Base-by-base conservation (phyloP, 2,797 vertebrate species). In the Sparidentex hasta region DNA sequence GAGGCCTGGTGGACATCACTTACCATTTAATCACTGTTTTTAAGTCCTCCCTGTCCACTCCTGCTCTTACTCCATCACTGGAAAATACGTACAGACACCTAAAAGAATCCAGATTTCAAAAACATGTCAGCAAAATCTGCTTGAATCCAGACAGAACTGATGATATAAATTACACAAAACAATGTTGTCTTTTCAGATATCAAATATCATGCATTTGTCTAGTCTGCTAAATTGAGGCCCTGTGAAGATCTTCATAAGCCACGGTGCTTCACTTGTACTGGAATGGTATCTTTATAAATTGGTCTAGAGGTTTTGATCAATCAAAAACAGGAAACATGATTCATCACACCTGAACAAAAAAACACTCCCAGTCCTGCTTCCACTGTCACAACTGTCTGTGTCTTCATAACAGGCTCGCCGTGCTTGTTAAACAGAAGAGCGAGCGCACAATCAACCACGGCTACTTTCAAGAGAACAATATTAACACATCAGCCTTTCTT, bases 311-410 rank as follows among this genome's bases (percentile, higher is more conserved):
- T 16, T 66, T 57, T 48, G 23, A 58, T 70, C 54, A 68, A 20
- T 46, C 11, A 54, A 57, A 57, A 16, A 46, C 13, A 43, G 43
- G 9, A 61, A 38, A 61, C 13, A 41, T 12, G 27, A 59, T 50
- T 58, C 9, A 58, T 33, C 47, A 33, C 17, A 23, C 38, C 3
- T 9, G 5, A 61, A 25, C 13, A 57, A n/a, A 78, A 27, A 27
- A 61, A 41, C 33, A 44, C 6, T 54, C 50, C 16, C 41, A 25
- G 16, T 46, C 23, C 33, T 59, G n/a, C 70, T 74, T 61, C 56
- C 76, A 63, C 71, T 62, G 11, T 67, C 61, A 77, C 54, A 48
- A 62, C 58, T 4, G 18, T 70, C 61, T 20, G 2, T 23, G 59
- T 76, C 57, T 46, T 38, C 11, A 68, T 41, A 23, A 54, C 23